Evolutionary conservation across 1,140 invertebrate species (phyloP).

Genomic region (Drosophila ercepeae): DNA sequence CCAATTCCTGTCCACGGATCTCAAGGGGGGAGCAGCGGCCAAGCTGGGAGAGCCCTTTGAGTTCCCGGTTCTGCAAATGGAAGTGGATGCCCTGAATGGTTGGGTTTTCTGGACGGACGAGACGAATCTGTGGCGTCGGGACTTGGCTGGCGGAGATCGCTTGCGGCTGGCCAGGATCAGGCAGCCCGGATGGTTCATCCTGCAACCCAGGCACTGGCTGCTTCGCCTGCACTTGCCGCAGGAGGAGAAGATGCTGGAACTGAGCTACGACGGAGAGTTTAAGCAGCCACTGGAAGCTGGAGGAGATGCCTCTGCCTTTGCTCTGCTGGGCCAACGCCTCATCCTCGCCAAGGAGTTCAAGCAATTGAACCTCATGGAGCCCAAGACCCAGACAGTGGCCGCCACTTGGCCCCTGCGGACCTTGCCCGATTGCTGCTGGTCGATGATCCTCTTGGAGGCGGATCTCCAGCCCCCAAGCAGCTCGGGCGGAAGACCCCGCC

Average conservation of each 20-base stretch:
- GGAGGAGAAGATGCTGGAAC: slow-evolving; percentile 90
- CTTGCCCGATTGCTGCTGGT: slow-evolving; percentile 67
- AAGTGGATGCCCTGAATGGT: slow-evolving; percentile 96
- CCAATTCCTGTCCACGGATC: slow-evolving; percentile 24
- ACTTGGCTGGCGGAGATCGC: slow-evolving; percentile 85
- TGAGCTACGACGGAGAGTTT: slow-evolving; percentile 88
- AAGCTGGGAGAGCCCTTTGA: background rate
- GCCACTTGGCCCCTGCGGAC: slow-evolving; percentile 84
- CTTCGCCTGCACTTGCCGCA: slow-evolving; percentile 90
- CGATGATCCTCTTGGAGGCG: slow-evolving; percentile 21
- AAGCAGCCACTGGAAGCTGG: background rate
- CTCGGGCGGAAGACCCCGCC: slow-evolving; percentile 90
- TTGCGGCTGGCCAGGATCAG: slow-evolving; percentile 20
- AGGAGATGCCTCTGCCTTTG: slow-evolving; percentile 19
- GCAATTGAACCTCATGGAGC: slow-evolving; percentile 88
- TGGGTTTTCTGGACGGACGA: slow-evolving; percentile 91
- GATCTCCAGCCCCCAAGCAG: slow-evolving; percentile 89
- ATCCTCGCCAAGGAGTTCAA: slow-evolving; percentile 84
- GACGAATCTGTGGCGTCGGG: slow-evolving; percentile 89
- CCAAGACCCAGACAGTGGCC: slow-evolving; percentile 86
- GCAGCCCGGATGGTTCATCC: slow-evolving; percentile 88
- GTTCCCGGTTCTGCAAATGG: slow-evolving; percentile 87
- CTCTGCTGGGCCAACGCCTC: slow-evolving; percentile 1
- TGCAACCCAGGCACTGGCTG: slow-evolving; percentile 90
- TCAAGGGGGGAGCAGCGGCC: slow-evolving; percentile 2